These are phyloP conservation scores for Tenthredo mesomela DNA, from an alignment of 2,888 invertebrate genomes.

Conservation along the genomic window DNA sequence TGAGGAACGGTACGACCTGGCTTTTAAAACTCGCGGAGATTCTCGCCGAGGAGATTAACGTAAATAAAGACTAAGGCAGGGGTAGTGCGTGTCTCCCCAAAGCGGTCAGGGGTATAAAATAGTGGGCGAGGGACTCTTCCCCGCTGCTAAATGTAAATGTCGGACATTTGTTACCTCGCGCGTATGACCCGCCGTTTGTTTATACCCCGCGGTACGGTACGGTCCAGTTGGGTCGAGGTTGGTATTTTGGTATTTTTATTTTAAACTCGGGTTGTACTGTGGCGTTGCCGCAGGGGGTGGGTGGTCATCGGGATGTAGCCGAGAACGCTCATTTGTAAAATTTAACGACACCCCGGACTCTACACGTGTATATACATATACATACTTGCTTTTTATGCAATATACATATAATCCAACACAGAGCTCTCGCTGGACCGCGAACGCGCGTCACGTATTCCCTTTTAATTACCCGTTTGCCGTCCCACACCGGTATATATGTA, in stretches of 20 bases:
- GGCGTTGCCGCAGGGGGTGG: neutral
- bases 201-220: slow-evolving; percentile 62
- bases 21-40: slow-evolving; percentile 4
- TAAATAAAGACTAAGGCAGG: slow-evolving; percentile 29
- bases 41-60: slow-evolving; percentile 40
- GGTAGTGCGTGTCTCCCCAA: slow-evolving; percentile 7
- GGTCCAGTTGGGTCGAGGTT: slow-evolving; percentile 61
- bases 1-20: slow-evolving; percentile 4
- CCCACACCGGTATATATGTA: neutral
- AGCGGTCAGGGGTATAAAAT: slow-evolving; percentile 29
- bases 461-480: slow-evolving; percentile 42
- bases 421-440: slow-evolving; percentile 14
- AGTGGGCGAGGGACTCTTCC: slow-evolving; percentile 54
- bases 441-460: slow-evolving; percentile 44
- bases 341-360: slow-evolving; percentile 69
- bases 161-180: slow-evolving; percentile 75
- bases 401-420: neutral
- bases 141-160: slow-evolving; percentile 75
- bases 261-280: slow-evolving; percentile 1
- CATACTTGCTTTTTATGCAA: neutral
- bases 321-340: slow-evolving; percentile 74
- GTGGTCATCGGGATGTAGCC: slow-evolving; percentile 43
- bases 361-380: neutral
- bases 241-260: slow-evolving; percentile 52
- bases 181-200: slow-evolving; percentile 74